phyloP scores from a whole-genome alignment of 2,113 vertebrate genomes.

The Pomatostomus ruficeps region DNA sequence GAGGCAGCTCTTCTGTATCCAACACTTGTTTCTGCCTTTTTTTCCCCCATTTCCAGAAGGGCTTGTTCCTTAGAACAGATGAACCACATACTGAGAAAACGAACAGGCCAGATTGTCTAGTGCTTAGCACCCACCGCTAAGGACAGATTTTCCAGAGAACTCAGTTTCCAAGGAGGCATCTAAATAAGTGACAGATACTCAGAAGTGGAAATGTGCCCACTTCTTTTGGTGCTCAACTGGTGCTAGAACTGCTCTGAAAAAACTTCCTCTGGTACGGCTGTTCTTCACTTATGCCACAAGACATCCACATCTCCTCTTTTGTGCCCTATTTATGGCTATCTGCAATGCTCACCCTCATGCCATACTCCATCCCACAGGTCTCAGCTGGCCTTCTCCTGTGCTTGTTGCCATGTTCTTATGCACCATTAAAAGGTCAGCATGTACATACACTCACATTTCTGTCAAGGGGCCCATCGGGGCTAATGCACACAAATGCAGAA shows the following conservation, averaged over 20 bases:
- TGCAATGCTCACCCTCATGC: not conserved
- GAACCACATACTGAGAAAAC: conserved; percentile 26
- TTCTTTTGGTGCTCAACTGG: conserved; percentile 25
- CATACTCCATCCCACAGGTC: not conserved
- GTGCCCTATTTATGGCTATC: not conserved
- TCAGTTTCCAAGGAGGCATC: conserved; percentile 39
- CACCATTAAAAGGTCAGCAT: not conserved
- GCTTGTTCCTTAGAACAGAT: conserved; percentile 58
- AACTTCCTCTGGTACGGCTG: not conserved
- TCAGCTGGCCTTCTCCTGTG: not conserved
- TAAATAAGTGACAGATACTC: conserved; percentile 50
- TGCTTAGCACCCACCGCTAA: conserved; percentile 11
- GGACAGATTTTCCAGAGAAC: conserved; percentile 48
- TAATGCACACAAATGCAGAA: not conserved
- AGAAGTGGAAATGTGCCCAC: conserved; percentile 22
- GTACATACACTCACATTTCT: not conserved
- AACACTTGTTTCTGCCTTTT: not conserved
- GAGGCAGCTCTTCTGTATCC: conserved; percentile 14
- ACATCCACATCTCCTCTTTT: not conserved
- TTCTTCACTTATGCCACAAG: not conserved
- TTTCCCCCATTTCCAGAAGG: conserved; percentile 25
- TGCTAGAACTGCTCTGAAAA: conserved; percentile 14
- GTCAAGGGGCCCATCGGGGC: not conserved
- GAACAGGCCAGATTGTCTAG: conserved; percentile 50
- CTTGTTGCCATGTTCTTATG: not conserved